phyloP scores from a whole-genome alignment of 64 coral and sea anemone species.

The Montipora capricornis region DNA sequence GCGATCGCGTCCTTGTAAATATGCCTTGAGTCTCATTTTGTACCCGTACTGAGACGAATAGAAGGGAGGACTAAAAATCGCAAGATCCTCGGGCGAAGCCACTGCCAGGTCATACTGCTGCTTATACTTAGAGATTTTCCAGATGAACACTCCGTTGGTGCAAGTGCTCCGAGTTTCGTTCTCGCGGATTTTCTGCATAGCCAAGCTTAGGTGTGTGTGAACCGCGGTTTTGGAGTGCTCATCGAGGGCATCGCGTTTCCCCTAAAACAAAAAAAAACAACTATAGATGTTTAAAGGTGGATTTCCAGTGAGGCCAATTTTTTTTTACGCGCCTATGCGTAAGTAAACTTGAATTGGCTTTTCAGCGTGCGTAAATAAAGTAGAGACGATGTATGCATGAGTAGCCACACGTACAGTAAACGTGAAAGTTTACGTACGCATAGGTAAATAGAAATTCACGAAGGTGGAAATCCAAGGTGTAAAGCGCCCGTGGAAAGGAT shows the following conservation, averaged over 20 bases:
- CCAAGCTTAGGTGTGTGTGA: slow-evolving; percentile 86
- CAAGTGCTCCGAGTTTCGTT: slow-evolving; percentile 95
- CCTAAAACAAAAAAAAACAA: slow-evolving; percentile 40
- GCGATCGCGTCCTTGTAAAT: slow-evolving; percentile 92
- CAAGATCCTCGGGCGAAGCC: slow-evolving; percentile 83
- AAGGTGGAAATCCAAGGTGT: too few species aligned
- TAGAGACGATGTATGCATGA: too few species aligned
- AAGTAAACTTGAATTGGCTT: too few species aligned
- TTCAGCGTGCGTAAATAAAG: too few species aligned
- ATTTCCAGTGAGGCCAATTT: not conserved
- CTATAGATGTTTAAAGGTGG: not conserved
- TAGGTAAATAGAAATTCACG: too few species aligned
- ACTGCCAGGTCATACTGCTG: slow-evolving; percentile 82
- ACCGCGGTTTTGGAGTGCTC: slow-evolving; percentile 87
- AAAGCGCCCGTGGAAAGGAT: too few species aligned
- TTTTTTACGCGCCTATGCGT: not conserved
- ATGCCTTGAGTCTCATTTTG: slow-evolving; percentile 94
- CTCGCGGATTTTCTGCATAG: slow-evolving; percentile 93
- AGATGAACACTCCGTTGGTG: slow-evolving; percentile 88
- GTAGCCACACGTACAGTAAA: too few species aligned
- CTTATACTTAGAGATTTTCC: slow-evolving; percentile 95
- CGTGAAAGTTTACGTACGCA: too few species aligned
- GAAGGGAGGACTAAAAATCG: slow-evolving; percentile 97
- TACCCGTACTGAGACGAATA: slow-evolving; percentile 98
- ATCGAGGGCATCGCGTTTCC: slow-evolving; percentile 79